A percentile compares a stretch with the other conserved stretches of the same genome.
Conservation (phyloP, 2,113 vertebrate species). For the Suncus etruscus region DNA sequence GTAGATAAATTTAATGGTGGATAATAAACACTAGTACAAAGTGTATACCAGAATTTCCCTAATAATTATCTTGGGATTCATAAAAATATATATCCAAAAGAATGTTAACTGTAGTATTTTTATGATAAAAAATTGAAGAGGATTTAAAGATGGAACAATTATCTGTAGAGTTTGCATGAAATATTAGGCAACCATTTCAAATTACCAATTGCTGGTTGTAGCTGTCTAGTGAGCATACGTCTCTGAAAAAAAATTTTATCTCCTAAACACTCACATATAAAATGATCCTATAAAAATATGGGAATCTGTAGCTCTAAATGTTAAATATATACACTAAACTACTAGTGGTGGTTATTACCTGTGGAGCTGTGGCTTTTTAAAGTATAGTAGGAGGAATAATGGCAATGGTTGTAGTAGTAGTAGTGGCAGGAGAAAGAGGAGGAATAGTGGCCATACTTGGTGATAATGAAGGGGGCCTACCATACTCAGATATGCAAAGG, state of each 20-base stretch:
- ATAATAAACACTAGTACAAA: background rate
- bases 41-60: background rate
- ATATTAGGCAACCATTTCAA: constrained; percentile 17
- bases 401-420: no score
- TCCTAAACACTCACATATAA: background rate
- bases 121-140: background rate
- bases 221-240: background rate
- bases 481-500: no score
- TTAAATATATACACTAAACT: constrained; percentile 1
- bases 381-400: no score
- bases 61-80: background rate
- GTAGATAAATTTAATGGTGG: background rate
- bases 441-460: no score
- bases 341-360: background rate
- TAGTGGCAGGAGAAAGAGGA: no score
- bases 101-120: background rate
- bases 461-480: no score
- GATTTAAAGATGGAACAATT: background rate
- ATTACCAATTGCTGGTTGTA: background rate
- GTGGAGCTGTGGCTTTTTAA: background rate
- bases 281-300: constrained; percentile 11
- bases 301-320: background rate
- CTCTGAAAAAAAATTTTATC: constrained; percentile 14
- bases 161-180: constrained; percentile 8
- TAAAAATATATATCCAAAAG: background rate